Base-by-base conservation (phyloP, 2,888 invertebrate species). In the Caenorhabditis panamensis region DNA sequence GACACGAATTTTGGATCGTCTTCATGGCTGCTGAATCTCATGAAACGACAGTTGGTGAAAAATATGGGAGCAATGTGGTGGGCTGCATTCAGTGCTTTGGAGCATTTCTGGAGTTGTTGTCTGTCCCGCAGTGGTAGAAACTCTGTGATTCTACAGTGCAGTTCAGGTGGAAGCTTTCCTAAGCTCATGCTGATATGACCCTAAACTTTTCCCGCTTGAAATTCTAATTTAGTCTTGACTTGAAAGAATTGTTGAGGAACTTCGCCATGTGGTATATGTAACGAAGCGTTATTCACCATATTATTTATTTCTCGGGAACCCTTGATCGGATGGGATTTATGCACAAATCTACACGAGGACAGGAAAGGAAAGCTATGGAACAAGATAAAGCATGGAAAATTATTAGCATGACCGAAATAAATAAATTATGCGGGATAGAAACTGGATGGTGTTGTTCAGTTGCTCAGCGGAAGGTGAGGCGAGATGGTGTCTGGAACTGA, bases 341-440 rank as follows among this genome's bases (percentile, higher is more conserved):
- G 41, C 13, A 41, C 41, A 47, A 64, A 73, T 44, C 66, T 73
- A 58, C 63, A 63, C 58, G 63, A 73, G 13, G 37, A n/a, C 26
- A 56, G 26, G 31, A 31, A n/a, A 9, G 31, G 36, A 73, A 73
- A 63, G 58, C 51, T 41, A 44, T 18, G 18, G 66, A 61, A 67
- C 9, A 61, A 16, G 11, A 16, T 67, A 61, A 67, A 75, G 58
- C 59, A 26, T n/a, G 18, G 18, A 62, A 47, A 62, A 44, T 62
- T 62, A 59, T 20, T 37, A 37, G 31, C 36, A 58, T 31, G 56
- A 58, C 36, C 31, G 11, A 31, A 18, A 2, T 41, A 13, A 3
- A 37, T n/a, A 37, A 37, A 59, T 59, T 37, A 22, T 37, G 41
- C 36, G n/a, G 36, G 18, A 36, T 9, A 2, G 18, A 9, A 26